phyloP scores from a whole-genome alignment of 1,140 invertebrate genomes.

The Galendromus occidentalis region DNA sequence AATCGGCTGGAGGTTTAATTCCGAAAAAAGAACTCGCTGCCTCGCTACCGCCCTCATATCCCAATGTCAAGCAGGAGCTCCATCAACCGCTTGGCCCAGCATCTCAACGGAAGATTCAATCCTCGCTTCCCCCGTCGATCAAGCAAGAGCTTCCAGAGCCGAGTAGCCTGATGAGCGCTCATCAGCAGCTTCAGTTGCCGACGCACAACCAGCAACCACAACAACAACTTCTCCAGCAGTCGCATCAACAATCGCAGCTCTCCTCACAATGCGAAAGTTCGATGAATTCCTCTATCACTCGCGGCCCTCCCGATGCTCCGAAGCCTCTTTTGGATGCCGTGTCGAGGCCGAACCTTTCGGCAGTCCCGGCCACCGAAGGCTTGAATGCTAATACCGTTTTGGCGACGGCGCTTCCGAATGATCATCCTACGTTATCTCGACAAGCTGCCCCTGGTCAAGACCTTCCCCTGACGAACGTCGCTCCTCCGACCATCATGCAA shows the following conservation, averaged over 20 bases:
- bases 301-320: conserved; percentile 8
- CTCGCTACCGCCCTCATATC: background rate
- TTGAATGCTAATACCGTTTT: conserved; percentile 16
- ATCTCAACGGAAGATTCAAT: background rate
- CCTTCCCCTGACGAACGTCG: too few species aligned
- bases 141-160: background rate
- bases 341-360: background rate
- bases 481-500: background rate
- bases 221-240: conserved; percentile 12
- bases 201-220: conserved; percentile 15
- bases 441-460: background rate
- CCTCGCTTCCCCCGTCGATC: background rate
- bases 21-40: conserved; percentile 18
- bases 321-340: background rate
- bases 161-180: background rate
- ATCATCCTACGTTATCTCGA: background rate
- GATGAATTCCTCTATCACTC: conserved; percentile 13
- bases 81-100: background rate
- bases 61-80: background rate
- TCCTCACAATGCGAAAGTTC: conserved; percentile 12
- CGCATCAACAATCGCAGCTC: background rate
- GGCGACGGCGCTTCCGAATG: background rate
- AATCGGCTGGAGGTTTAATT: conserved; percentile 16
- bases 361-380: background rate
- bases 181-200: background rate